phyloP scores from a whole-genome alignment of 2,113 vertebrate species.

The Vicugna pacos region DNA sequence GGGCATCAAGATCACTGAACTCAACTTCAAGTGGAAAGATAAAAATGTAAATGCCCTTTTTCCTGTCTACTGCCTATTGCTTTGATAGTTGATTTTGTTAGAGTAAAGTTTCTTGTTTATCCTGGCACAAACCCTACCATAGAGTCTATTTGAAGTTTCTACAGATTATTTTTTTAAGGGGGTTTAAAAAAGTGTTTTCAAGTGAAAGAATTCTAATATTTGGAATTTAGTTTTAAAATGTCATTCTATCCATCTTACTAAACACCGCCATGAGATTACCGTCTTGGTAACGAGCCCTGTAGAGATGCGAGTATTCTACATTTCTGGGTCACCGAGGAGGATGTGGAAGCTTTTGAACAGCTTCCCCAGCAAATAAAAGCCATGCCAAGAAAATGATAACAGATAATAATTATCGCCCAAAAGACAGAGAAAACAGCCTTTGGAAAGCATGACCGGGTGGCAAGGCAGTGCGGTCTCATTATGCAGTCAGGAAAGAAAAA shows the following conservation, averaged over 20 bases:
- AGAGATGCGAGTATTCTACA: background rate
- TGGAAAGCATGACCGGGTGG: background rate
- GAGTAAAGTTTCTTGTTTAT: background rate
- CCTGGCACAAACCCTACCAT: background rate
- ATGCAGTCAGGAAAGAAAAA: background rate
- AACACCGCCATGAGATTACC: background rate
- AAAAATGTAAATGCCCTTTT: constrained; percentile 20
- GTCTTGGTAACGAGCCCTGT: background rate
- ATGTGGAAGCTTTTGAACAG: background rate
- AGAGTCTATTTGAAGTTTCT: constrained; percentile 12
- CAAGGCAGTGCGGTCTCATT: background rate
- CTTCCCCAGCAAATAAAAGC: background rate
- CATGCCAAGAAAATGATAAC: constrained; percentile 39
- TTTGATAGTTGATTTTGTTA: background rate
- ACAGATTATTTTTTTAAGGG: background rate
- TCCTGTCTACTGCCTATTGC: background rate
- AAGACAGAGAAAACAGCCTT: constrained; percentile 14
- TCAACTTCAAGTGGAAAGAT: background rate
- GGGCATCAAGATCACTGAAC: background rate
- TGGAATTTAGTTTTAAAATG: constrained; percentile 47
- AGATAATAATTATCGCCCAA: background rate
- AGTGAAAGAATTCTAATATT: constrained; percentile 39
- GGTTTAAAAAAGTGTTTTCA: background rate
- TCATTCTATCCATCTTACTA: background rate
- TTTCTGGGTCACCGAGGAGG: background rate